A percentile compares a stretch with the other conserved stretches of the same genome.
Conservation (phyloP, 2,797 vertebrate species). For the Falco biarmicus region DNA sequence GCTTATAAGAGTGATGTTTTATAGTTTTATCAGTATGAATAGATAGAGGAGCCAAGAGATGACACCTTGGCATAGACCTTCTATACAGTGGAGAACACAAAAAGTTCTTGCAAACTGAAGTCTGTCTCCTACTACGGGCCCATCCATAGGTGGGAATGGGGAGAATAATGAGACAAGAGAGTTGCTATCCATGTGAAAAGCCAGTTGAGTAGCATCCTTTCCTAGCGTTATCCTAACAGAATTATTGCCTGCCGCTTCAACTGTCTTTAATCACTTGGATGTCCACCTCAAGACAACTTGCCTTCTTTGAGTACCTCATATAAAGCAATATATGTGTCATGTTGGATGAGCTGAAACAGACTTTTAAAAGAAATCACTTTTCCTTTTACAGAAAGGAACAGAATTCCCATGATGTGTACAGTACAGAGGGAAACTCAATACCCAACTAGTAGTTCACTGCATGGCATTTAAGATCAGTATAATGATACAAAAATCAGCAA, state of each 20-base stretch:
- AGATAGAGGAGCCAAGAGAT: not conserved
- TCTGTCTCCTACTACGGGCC: not conserved
- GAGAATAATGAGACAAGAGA: not conserved
- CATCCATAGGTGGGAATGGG: not conserved
- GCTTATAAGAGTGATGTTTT: not conserved
- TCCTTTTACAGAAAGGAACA: not conserved
- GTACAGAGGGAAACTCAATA: not conserved
- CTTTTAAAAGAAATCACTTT: not conserved
- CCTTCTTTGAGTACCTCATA: not conserved
- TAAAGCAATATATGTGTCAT: not conserved
- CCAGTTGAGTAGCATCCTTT: not conserved
- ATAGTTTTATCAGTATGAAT: not conserved
- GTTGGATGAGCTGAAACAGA: not conserved
- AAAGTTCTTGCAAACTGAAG: not conserved
- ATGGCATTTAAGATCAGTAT: not conserved
- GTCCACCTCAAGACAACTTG: not conserved
- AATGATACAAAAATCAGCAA: not conserved
- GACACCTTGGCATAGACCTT: not conserved
- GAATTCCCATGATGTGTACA: not conserved
- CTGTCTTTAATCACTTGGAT: not conserved
- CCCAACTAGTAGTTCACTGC: not conserved
- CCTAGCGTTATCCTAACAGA: not conserved
- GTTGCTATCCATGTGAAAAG: not conserved
- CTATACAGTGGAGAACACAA: not conserved
- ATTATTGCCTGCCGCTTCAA: not conserved